These are phyloP conservation scores for Pyxicephalus adspersus DNA, from an alignment of 2,113 vertebrate species.

Conservation along the genomic window DNA sequence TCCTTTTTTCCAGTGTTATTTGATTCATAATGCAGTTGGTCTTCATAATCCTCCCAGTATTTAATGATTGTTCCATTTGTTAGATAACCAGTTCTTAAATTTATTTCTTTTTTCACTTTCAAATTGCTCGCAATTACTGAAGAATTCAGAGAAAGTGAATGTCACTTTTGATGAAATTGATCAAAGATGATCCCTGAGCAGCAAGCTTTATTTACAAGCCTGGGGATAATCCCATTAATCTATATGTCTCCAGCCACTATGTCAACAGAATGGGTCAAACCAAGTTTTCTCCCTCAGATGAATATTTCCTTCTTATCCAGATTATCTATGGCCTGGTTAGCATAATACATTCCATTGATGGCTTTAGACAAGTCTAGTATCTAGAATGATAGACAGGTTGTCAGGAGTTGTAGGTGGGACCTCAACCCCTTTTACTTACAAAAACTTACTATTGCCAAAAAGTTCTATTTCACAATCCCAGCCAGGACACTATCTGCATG, in stretches of 20 bases:
- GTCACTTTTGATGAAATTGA: slow-evolving; percentile 54
- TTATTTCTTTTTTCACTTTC: slow-evolving; percentile 17
- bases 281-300: slow-evolving; percentile 44
- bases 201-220: slow-evolving; percentile 48
- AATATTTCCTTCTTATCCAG: slow-evolving; percentile 53
- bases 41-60: neutral
- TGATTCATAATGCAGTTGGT: neutral
- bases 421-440: neutral
- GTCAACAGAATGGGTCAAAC: slow-evolving; percentile 55
- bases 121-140: slow-evolving; percentile 49
- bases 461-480: too few relatives aligned
- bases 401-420: slow-evolving; percentile 28
- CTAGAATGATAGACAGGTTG: slow-evolving; percentile 31
- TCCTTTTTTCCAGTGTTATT: too few relatives aligned
- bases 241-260: slow-evolving; percentile 53
- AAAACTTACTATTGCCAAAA: neutral
- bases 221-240: slow-evolving; percentile 56
- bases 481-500: too few relatives aligned
- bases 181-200: slow-evolving; percentile 53
- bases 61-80: neutral
- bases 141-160: slow-evolving; percentile 51
- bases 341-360: slow-evolving; percentile 53
- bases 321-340: slow-evolving; percentile 53
- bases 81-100: slow-evolving; percentile 6
- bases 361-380: slow-evolving; percentile 31